Evolutionary conservation across 2,113 vertebrate genomes (phyloP).

Genomic region (Pachycephala philippinensis): DNA sequence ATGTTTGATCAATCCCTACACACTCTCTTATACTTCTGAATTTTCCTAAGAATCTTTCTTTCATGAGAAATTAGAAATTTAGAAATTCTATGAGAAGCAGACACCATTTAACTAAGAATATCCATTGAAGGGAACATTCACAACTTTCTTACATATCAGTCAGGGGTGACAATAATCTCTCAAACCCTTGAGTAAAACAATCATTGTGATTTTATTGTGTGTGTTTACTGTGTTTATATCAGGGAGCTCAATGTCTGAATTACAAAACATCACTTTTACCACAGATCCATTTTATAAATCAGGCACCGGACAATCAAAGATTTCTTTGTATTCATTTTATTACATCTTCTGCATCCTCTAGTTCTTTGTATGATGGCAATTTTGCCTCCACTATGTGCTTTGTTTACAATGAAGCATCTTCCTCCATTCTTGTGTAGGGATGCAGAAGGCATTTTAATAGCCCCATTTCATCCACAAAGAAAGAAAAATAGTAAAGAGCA

Average conservation of each 20-base stretch:
- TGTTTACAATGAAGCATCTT: background rate
- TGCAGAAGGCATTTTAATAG: conserved; percentile 7
- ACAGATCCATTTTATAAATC: background rate
- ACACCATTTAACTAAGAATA: background rate
- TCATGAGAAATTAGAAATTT: background rate
- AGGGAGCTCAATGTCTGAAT: background rate
- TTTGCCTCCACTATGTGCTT: background rate
- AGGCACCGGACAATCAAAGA: background rate
- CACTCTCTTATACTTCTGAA: background rate
- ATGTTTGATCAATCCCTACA: background rate
- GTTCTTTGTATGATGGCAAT: background rate
- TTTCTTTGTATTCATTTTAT: background rate
- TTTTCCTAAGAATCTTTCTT: background rate
- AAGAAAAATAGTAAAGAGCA: conserved; percentile 56
- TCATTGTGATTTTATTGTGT: background rate
- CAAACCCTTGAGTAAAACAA: background rate
- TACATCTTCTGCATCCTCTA: background rate
- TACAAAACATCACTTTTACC: background rate
- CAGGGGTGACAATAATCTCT: background rate
- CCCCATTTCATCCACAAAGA: conserved; percentile 23
- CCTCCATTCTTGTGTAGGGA: background rate
- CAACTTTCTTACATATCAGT: background rate
- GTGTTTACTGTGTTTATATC: background rate
- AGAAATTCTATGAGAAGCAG: background rate
- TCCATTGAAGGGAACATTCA: background rate